Conservation (phyloP, 2,888 invertebrate genomes). For the Mythimna albipuncta region DNA sequence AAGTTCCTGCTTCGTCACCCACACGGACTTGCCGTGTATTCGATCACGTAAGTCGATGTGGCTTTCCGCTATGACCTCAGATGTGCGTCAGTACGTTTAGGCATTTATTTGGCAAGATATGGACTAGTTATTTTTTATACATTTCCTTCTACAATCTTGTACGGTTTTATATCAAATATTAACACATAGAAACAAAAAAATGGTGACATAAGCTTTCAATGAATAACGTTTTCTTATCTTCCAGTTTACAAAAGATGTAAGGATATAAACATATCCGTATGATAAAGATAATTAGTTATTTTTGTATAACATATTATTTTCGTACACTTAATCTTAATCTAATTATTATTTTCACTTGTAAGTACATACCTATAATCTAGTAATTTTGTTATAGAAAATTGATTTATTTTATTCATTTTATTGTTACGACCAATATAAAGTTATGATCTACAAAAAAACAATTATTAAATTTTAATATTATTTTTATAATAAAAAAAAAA, state of each 20-base stretch:
- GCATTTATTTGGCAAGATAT: conserved; percentile 9
- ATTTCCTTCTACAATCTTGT: conserved; percentile 26
- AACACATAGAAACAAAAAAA: background rate
- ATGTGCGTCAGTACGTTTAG: conserved; percentile 14
- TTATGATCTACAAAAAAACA: conserved; percentile 15
- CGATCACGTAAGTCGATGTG: conserved; percentile 8
- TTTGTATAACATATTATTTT: conserved; percentile 38
- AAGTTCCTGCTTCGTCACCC: conserved; percentile 10
- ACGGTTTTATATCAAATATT: background rate
- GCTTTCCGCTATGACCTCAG: conserved; percentile 2
- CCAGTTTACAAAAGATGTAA: conserved; percentile 15
- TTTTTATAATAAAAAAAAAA: conserved; percentile 6
- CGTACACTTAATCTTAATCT: conserved; percentile 20
- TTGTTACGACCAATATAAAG: conserved; percentile 30
- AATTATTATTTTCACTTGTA: conserved; percentile 34
- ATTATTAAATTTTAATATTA: conserved; percentile 10
- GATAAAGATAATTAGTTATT: conserved; percentile 18
- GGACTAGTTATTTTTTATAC: background rate
- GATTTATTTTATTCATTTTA: conserved; percentile 30
- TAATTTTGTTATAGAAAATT: conserved; percentile 41
- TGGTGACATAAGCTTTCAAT: conserved; percentile 5
- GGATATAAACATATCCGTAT: conserved; percentile 20
- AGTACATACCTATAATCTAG: conserved; percentile 5
- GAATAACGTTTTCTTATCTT: conserved; percentile 16
- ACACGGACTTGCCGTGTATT: conserved; percentile 3